These are phyloP conservation scores for Cryptotis parvus DNA, from an alignment of 2,113 vertebrate species.

Conservation along the genomic window DNA sequence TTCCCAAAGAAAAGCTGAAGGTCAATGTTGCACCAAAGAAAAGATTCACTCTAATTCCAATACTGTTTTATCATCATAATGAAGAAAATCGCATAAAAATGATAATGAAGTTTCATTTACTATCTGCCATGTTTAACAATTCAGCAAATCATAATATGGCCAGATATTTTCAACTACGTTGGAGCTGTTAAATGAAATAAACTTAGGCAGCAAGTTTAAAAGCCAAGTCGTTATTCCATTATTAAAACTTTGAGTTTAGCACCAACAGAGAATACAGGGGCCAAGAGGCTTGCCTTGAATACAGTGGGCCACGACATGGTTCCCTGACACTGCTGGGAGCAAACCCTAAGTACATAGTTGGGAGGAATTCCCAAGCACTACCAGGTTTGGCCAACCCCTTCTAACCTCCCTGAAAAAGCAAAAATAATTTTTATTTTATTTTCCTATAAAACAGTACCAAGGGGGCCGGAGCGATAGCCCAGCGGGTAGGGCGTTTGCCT, in stretches of 20 bases:
- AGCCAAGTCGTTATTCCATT: slow-evolving; percentile 9
- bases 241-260: not conserved
- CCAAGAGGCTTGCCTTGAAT: not conserved
- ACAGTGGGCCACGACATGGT: not conserved
- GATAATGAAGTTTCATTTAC: not conserved
- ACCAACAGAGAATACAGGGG: not conserved
- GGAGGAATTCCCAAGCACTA: no score
- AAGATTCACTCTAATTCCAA: not conserved
- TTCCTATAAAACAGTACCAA: slow-evolving; percentile 2
- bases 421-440: not conserved
- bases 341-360: no score
- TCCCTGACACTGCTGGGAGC: no score
- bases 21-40: not conserved
- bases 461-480: no score
- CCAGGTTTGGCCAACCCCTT: no score
- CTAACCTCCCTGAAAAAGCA: no score
- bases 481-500: no score
- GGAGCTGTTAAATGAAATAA: slow-evolving; percentile 1
- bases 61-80: not conserved
- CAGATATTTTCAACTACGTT: slow-evolving; percentile 20
- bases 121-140: not conserved
- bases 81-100: slow-evolving; percentile 14
- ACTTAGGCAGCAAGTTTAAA: slow-evolving; percentile 20
- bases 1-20: not conserved
- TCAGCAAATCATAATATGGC: not conserved